Evolutionary conservation across 2,888 invertebrate species (phyloP), one percentile per base, ranked within the genome.

Genomic region (Ophioninae sp.): DNA sequence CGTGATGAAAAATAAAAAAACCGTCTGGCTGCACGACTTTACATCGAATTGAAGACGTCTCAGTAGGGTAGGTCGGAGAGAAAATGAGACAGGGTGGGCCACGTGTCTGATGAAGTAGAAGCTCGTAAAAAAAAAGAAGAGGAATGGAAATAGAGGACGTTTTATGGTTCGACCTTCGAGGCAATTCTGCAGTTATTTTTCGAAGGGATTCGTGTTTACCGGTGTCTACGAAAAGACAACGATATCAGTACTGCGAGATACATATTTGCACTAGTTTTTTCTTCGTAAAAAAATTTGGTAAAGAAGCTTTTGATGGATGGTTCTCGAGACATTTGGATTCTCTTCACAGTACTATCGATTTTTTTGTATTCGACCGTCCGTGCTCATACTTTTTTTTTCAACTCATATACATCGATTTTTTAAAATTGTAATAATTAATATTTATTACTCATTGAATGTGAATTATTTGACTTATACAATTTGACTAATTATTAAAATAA

Each of bases 21-120:
- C 6, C 8, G 57, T 57, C 56, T 57, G 69, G 50, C 56, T 68
- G 30, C 30, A 68, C 59, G 41, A 76, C 67, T 39, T 21, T 17
- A 56, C 61, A 56, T n/a, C 69, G 17, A 62, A 44, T 78, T 81
- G 57, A n/a, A 78, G 69, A 79, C 50, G 61, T 75, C 68, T 74
- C 67, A 81, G 65, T 84, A 79, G 83, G 83, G 83, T 84, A 84
- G 83, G 83, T 84, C 83, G 69, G 74, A 81, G 74, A 57, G 72
- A 78, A 50, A 83, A 57, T 50, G 72, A 37, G 65, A 44, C 21
- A 39, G 37, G 68, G 68, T 50, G 59, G 41, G 72, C 44, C 61
- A 39, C n/a, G 10, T 67, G 59, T 69, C 30, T 50, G 78, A 78
- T 62, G 50, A 62, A 59, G 62, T 59, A 39, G 44, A 44, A 50